Conservation (phyloP, 2,888 invertebrate species). For the Nineta flava region DNA sequence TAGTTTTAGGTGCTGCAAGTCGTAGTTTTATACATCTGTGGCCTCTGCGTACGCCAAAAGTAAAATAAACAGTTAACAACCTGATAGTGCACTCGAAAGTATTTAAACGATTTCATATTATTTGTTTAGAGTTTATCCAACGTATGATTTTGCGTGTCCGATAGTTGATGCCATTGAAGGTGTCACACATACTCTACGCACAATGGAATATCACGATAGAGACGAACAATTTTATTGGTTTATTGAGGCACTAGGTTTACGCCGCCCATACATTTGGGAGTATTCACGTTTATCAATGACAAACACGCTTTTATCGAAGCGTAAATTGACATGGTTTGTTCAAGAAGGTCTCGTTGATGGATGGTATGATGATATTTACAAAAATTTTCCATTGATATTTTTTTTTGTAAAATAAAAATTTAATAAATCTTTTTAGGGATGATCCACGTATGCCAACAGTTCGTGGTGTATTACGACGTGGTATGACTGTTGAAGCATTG, state of each 20-base stretch:
- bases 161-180: constrained; percentile 96
- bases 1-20: too few relatives aligned
- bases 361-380: constrained; percentile 53
- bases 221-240: constrained; percentile 98
- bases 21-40: too few relatives aligned
- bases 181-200: constrained; percentile 92
- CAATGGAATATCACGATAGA: constrained; percentile 96
- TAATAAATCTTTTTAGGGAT: constrained; percentile 47
- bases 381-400: neutral
- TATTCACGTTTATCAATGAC: constrained; percentile 96
- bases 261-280: constrained; percentile 91
- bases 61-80: neutral
- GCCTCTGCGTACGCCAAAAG: too few relatives aligned
- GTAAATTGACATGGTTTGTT: constrained; percentile 97
- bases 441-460: constrained; percentile 99
- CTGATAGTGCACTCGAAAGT: neutral
- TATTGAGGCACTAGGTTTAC: constrained; percentile 67
- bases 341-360: constrained; percentile 87
- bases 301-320: constrained; percentile 92
- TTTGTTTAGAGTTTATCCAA: constrained; percentile 81
- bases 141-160: constrained; percentile 99
- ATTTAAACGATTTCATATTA: neutral
- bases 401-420: neutral
- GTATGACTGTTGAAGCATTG: constrained; percentile 94
- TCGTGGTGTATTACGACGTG: constrained; percentile 84